These are phyloP conservation scores for Trilocha varians DNA, from an alignment of 2,888 invertebrate genomes.

Conservation along the genomic window DNA sequence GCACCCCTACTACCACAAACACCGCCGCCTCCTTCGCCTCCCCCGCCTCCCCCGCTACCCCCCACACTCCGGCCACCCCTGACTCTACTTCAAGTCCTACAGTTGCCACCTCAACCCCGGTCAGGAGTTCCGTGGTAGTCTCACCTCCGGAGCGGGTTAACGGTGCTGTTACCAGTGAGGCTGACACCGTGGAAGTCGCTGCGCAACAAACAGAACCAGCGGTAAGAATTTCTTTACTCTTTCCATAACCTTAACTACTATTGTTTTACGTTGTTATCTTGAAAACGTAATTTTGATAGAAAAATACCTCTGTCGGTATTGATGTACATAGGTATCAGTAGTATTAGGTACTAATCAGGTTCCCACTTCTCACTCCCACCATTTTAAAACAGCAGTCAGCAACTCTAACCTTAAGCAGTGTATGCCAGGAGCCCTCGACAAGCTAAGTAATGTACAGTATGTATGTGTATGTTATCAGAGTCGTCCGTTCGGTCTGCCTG, in stretches of 20 bases:
- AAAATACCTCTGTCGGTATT: no score
- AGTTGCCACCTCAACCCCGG: slow-evolving; percentile 19
- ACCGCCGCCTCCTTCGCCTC: slow-evolving; percentile 10
- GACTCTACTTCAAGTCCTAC: slow-evolving; percentile 3
- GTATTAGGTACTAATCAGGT: no score
- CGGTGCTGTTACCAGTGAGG: slow-evolving; percentile 20
- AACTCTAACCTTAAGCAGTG: no score
- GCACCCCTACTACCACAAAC: slow-evolving; percentile 1
- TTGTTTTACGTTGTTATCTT: no score
- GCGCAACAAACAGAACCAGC: slow-evolving; percentile 4
- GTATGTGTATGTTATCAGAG: no score
- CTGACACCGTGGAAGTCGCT: slow-evolving; percentile 11
- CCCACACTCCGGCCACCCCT: slow-evolving; percentile 2
- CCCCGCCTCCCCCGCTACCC: slow-evolving; percentile 4
- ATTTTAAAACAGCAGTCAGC: no score
- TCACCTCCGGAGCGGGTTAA: neutral
- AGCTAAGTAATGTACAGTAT: no score
- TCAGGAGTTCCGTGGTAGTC: neutral
- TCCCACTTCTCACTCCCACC: no score
- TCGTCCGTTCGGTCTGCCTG: slow-evolving; percentile 55
- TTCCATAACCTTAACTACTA: no score
- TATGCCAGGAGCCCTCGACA: no score
- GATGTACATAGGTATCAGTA: no score
- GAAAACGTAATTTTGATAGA: no score
- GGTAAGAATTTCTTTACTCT: neutral